A percentile compares a stretch with the other conserved stretches of the same genome.
phyloP scores from a whole-genome alignment of 92 coral and sea anemone species.

The Parazoanthus atlanticus region DNA sequence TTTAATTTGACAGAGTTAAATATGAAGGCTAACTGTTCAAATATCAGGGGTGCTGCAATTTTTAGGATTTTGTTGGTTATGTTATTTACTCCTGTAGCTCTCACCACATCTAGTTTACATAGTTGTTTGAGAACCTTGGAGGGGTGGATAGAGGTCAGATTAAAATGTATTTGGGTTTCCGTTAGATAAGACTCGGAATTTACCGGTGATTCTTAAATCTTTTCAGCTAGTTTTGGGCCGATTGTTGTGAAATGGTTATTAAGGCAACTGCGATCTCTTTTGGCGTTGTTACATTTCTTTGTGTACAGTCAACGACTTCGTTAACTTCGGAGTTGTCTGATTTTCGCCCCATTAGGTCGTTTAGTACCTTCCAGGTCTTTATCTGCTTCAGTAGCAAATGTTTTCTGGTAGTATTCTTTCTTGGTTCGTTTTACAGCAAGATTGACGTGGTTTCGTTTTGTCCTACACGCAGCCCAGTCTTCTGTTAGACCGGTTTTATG shows the following conservation, averaged over 20 bases:
- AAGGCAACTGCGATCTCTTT: conserved; percentile 13
- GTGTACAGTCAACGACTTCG: neutral
- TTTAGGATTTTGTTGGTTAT: no score
- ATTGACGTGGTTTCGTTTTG: no score
- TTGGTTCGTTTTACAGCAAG: no score
- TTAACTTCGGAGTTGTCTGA: neutral
- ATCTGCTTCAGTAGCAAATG: neutral
- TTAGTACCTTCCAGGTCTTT: conserved; percentile 9
- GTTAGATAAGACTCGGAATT: conserved; percentile 9
- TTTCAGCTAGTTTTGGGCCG: conserved; percentile 7
- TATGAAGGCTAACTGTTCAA: conserved; percentile 8
- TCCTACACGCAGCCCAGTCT: no score
- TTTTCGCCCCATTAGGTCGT: conserved; percentile 4
- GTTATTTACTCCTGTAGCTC: conserved; percentile 9
- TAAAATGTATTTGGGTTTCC: neutral
- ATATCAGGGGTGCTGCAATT: neutral
- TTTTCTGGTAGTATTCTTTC: neutral
- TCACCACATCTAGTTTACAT: conserved; percentile 2
- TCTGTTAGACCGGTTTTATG: no score
- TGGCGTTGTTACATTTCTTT: neutral
- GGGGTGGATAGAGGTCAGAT: no score
- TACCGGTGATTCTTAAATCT: neutral
- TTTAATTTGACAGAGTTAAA: neutral
- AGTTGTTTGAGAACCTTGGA: no score
- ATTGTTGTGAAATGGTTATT: conserved; percentile 9